Evolutionary conservation across 2,797 vertebrate species (phyloP).

Genomic region (Coregonus sp.): DNA sequence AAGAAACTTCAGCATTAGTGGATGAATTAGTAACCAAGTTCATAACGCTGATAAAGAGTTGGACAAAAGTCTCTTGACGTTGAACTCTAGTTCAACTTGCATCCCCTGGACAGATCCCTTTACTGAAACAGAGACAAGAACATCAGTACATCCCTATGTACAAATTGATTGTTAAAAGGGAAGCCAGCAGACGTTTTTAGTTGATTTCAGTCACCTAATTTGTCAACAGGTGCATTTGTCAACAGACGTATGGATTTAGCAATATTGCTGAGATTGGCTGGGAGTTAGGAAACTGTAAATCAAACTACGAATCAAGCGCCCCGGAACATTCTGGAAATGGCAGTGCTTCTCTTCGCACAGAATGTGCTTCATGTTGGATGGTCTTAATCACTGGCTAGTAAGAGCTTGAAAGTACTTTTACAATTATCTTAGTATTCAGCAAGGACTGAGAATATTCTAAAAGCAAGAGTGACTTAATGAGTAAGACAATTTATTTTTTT

Average conservation of each 20-base stretch:
- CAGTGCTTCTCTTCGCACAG: slow-evolving; percentile 32
- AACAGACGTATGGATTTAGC: slow-evolving; percentile 75
- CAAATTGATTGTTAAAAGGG: slow-evolving; percentile 71
- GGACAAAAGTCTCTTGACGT: slow-evolving; percentile 11
- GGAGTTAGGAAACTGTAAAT: slow-evolving; percentile 70
- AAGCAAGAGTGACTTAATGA: not conserved
- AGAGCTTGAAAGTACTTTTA: not conserved
- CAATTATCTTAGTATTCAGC: not conserved
- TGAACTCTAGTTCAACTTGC: slow-evolving; percentile 61
- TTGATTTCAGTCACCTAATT: slow-evolving; percentile 72
- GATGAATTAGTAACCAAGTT: not conserved
- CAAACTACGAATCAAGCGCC: slow-evolving; percentile 71
- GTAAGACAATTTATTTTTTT: not conserved
- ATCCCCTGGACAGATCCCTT: slow-evolving; percentile 43
- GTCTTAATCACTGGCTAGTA: not conserved
- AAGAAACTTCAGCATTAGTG: not conserved
- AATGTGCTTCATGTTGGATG: not conserved
- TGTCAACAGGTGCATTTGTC: slow-evolving; percentile 70
- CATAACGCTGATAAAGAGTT: not conserved
- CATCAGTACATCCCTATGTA: slow-evolving; percentile 57
- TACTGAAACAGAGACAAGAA: slow-evolving; percentile 54
- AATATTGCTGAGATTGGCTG: slow-evolving; percentile 73
- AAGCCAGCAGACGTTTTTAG: slow-evolving; percentile 70
- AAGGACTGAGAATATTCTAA: not conserved
- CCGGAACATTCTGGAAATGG: slow-evolving; percentile 51